Conservation (phyloP, 2,113 vertebrate genomes). For the Scomber japonicus region DNA sequence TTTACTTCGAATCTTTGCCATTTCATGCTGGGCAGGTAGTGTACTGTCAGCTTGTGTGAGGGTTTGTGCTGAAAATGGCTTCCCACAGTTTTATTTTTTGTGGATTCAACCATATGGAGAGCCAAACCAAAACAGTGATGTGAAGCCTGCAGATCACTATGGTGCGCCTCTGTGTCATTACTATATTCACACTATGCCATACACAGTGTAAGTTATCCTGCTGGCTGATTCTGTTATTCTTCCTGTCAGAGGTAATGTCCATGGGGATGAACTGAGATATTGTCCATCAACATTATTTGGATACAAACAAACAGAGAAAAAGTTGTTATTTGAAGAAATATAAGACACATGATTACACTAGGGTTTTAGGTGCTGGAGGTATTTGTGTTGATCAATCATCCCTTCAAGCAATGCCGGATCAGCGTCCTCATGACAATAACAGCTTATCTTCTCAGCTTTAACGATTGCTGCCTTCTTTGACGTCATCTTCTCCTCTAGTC, state of each 20-base stretch:
- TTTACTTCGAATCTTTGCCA: neutral
- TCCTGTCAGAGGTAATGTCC: conserved; percentile 12
- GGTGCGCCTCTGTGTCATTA: neutral
- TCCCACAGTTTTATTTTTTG: conserved; percentile 3
- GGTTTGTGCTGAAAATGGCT: conserved; percentile 29
- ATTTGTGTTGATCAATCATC: conserved; percentile 30
- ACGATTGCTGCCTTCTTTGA: conserved; percentile 34
- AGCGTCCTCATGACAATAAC: conserved; percentile 29
- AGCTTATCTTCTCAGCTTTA: conserved; percentile 6
- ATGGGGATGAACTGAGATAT: neutral
- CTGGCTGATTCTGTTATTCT: neutral
- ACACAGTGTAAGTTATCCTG: neutral
- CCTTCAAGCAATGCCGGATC: conserved; percentile 11
- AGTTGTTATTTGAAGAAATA: neutral
- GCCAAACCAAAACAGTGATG: conserved; percentile 29
- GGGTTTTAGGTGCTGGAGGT: neutral
- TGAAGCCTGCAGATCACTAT: conserved; percentile 2
- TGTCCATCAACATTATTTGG: neutral
- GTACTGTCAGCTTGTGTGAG: conserved; percentile 11
- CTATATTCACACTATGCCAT: neutral
- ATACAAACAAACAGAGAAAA: conserved; percentile 9
- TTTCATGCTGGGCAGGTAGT: conserved; percentile 35
- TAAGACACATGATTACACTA: neutral
- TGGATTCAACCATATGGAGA: conserved; percentile 27
- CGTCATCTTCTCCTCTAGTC: conserved; percentile 32